Base-by-base conservation (phyloP, 2,888 invertebrate genomes). In the Hoplodrina blanda region DNA sequence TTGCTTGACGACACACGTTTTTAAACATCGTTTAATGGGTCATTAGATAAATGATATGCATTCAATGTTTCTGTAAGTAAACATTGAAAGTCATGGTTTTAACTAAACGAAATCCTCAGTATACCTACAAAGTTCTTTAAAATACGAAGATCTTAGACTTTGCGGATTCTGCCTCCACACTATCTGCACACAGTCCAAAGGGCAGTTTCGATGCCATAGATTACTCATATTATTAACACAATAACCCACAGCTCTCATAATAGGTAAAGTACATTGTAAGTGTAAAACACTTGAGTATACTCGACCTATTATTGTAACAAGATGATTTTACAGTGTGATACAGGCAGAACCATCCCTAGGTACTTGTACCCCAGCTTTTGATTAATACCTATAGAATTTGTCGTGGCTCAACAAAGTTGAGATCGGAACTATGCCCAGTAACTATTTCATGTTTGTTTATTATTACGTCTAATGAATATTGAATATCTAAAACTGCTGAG, bases 401-500 rank as follows among this genome's bases (percentile, higher is more conserved):
- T 17, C 60, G 69, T 69, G 74, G 80, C 63, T 13, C 52, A 71
- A 76, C 79, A 80, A 84, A 88, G 84, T 87, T 87, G 65, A 87
- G 86, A 89, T 88, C 55, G 70, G 76, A 91, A 90, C 89, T 90
- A 88, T 89, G 84, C 85, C 82, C 82, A 86, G 86, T 85, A 87
- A 88, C 84, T 87, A 89, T 88, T 87, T 89, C 88, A 85, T 87
- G 88, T 87, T 87, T 85, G 82, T 88, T 87, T 85, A 82, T 88
- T 87, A 89, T 90, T 88, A 82, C 78, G 70, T 82, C 80, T 92
- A 88, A 91, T 91, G 89, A 91, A 91, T 91, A 92, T 91, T 89
- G 88, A 91, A 88, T 88, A 88, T 84, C 82, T 88, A 87, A 85
- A 88, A 85, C 86, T 85, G 85, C 73, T 79, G 76, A 80, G 84